Percentiles rank a stretch among this genome's conserved stretches.
These are phyloP conservation scores for Amorpha juglandis DNA, from an alignment of 2,888 invertebrate genomes.

Conservation along the genomic window DNA sequence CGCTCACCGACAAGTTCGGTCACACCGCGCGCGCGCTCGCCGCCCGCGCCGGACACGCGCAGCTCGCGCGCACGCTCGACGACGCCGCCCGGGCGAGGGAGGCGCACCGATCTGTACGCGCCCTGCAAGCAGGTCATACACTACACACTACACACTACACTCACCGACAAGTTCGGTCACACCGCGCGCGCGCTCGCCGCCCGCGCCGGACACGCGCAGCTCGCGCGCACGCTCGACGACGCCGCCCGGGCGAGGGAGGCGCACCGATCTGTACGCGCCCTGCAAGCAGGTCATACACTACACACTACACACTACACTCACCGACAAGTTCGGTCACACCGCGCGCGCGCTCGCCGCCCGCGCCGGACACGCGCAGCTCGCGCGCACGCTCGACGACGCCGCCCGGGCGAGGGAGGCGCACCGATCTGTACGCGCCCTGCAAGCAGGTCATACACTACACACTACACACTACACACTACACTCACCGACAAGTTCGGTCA, in stretches of 20 bases:
- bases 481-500: slow-evolving; percentile 58
- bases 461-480: too few relatives aligned
- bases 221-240: slow-evolving; percentile 45
- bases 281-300: slow-evolving; percentile 35
- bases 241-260: slow-evolving; percentile 46
- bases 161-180: slow-evolving; percentile 59
- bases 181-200: slow-evolving; percentile 57
- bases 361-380: slow-evolving; percentile 34
- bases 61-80: slow-evolving; percentile 42
- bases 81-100: slow-evolving; percentile 46
- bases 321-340: slow-evolving; percentile 62
- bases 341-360: slow-evolving; percentile 54
- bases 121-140: slow-evolving; percentile 38
- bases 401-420: slow-evolving; percentile 45
- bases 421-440: slow-evolving; percentile 43
- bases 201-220: slow-evolving; percentile 34
- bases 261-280: slow-evolving; percentile 43
- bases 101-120: slow-evolving; percentile 44
- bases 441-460: slow-evolving; percentile 32
- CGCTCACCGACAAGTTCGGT: slow-evolving; percentile 69
- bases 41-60: slow-evolving; percentile 34
- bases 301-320: too few relatives aligned
- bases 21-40: slow-evolving; percentile 60
- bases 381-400: slow-evolving; percentile 46
- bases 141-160: neutral